Conservation (phyloP, 2,888 invertebrate genomes). For the Eupithecia dodoneata region DNA sequence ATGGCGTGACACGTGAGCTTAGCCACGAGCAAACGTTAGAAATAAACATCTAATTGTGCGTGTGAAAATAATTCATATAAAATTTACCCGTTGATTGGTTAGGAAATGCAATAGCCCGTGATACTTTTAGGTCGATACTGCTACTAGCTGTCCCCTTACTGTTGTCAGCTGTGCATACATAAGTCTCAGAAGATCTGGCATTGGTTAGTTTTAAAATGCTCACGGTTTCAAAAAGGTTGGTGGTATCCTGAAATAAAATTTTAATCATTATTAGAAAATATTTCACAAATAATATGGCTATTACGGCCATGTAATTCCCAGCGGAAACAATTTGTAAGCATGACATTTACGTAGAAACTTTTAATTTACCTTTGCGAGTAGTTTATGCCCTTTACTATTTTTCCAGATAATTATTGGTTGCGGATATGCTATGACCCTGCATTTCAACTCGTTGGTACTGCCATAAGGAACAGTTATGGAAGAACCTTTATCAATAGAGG, state of each 20-base stretch:
- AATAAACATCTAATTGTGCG: background rate
- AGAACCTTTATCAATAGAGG: constrained; percentile 8
- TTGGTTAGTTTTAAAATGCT: constrained; percentile 19
- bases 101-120: constrained; percentile 24
- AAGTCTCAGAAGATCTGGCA: constrained; percentile 15
- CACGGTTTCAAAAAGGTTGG: background rate
- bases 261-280: constrained; percentile 4
- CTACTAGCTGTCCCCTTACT: constrained; percentile 11
- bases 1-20: background rate
- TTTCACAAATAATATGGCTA: background rate
- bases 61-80: background rate
- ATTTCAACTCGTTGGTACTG: constrained; percentile 17
- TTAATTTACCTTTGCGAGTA: constrained; percentile 13
- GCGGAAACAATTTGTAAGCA: background rate
- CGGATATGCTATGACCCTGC: constrained; percentile 23
- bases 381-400: constrained; percentile 25
- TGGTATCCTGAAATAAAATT: background rate
- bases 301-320: too few species aligned
- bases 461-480: constrained; percentile 21
- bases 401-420: constrained; percentile 26
- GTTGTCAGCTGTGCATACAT: constrained; percentile 28
- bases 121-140: constrained; percentile 19
- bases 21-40: background rate
- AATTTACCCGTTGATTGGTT: constrained; percentile 16
- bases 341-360: background rate